phyloP scores from a whole-genome alignment of 1,140 invertebrate genomes.

The Stegodyphus dumicola region DNA sequence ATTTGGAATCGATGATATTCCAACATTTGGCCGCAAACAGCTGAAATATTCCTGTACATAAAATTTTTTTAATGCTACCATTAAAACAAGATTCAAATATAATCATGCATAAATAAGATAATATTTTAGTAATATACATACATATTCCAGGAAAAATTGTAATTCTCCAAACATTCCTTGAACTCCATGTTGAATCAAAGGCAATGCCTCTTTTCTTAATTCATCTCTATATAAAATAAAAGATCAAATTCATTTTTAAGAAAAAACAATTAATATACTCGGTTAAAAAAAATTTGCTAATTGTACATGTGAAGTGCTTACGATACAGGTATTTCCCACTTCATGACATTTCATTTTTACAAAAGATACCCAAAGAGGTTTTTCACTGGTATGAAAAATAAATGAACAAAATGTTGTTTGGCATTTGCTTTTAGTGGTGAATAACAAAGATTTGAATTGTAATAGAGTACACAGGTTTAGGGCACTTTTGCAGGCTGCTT shows the following conservation, averaged over 20 bases:
- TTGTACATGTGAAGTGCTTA: too few species aligned
- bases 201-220: conserved; percentile 13
- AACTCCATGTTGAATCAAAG: conserved; percentile 13
- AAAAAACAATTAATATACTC: too few species aligned
- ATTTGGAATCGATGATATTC: conserved; percentile 65
- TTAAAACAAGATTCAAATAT: neutral
- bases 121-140: neutral
- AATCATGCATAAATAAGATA: neutral
- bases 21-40: conserved; percentile 64
- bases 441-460: too few species aligned
- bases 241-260: neutral
- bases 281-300: too few species aligned
- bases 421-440: too few species aligned
- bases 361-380: too few species aligned
- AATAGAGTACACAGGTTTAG: too few species aligned
- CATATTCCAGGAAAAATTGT: conserved; percentile 19
- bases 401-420: too few species aligned
- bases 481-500: too few species aligned
- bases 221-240: conserved; percentile 4
- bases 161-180: conserved; percentile 13
- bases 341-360: too few species aligned
- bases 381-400: too few species aligned
- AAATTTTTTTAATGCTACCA: neutral
- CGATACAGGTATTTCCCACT: too few species aligned
- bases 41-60: conserved; percentile 64